These are phyloP conservation scores for Megaceryle maxima DNA, from an alignment of 2,113 vertebrate genomes.

Conservation along the genomic window DNA sequence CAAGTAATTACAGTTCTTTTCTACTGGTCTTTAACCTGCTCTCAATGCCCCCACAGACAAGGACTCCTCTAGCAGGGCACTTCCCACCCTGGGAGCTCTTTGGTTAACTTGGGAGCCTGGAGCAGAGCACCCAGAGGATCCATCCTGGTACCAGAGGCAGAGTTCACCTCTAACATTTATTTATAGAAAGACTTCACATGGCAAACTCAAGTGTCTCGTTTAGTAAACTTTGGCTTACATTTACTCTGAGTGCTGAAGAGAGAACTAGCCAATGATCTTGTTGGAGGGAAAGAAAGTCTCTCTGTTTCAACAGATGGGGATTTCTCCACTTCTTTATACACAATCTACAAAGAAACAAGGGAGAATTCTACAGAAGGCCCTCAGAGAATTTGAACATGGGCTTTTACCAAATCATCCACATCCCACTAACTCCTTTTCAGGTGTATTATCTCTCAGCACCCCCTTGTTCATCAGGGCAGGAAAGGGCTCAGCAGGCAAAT, in stretches of 20 bases:
- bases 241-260: conserved; percentile 85
- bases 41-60: not conserved
- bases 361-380: not conserved
- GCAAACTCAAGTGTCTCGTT: not conserved
- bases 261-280: conserved; percentile 65
- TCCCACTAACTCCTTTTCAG: not conserved
- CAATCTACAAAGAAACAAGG: conserved; percentile 78
- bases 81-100: not conserved
- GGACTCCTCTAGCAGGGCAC: not conserved
- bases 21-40: not conserved
- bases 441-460: not conserved
- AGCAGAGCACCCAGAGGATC: not conserved
- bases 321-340: conserved; percentile 91
- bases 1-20: not conserved
- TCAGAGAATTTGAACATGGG: not conserved
- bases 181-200: not conserved
- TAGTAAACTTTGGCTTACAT: conserved; percentile 78
- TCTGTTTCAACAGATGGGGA: conserved; percentile 69
- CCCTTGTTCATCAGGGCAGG: not conserved
- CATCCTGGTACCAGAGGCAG: not conserved
- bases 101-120: not conserved
- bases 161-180: not conserved
- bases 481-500: not conserved
- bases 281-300: conserved; percentile 75
- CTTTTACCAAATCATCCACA: not conserved